phyloP scores from a whole-genome alignment of 2,113 vertebrate species.

The Rhombomys opimus region DNA sequence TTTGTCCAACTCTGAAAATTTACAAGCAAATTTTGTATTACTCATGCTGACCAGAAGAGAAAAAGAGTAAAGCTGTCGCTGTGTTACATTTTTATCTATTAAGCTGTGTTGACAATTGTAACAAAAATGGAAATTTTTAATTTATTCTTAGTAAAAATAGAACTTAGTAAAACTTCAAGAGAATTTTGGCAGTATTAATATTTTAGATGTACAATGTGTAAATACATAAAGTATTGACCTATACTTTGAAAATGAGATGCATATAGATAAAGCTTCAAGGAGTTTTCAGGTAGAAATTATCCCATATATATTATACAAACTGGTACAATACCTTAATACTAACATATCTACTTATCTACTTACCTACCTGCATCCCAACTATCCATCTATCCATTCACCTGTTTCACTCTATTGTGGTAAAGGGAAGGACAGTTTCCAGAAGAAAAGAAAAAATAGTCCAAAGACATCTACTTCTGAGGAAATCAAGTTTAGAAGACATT shows the following conservation, averaged over 20 bases:
- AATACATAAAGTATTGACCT: neutral
- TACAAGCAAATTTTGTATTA: neutral
- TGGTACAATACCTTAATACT: neutral
- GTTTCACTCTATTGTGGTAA: neutral
- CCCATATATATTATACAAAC: neutral
- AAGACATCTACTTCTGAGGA: neutral
- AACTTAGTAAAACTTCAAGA: neutral
- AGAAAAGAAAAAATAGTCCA: neutral
- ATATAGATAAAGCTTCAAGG: neutral
- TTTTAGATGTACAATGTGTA: neutral
- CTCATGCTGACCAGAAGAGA: neutral
- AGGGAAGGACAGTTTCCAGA: neutral
- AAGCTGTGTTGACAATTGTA: neutral
- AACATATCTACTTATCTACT: neutral
- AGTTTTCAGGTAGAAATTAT: neutral
- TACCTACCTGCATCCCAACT: neutral
- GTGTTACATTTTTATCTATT: neutral
- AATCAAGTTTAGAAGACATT: neutral
- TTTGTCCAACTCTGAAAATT: neutral
- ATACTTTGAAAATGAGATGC: slow-evolving; percentile 15
- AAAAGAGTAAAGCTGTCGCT: neutral
- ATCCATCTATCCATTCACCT: too few species aligned
- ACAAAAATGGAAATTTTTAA: slow-evolving; percentile 15
- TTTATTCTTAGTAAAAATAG: neutral
- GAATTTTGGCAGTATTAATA: neutral